These are phyloP conservation scores for Schrankia costaestrigalis DNA, from an alignment of 2,888 invertebrate species.

Conservation along the genomic window DNA sequence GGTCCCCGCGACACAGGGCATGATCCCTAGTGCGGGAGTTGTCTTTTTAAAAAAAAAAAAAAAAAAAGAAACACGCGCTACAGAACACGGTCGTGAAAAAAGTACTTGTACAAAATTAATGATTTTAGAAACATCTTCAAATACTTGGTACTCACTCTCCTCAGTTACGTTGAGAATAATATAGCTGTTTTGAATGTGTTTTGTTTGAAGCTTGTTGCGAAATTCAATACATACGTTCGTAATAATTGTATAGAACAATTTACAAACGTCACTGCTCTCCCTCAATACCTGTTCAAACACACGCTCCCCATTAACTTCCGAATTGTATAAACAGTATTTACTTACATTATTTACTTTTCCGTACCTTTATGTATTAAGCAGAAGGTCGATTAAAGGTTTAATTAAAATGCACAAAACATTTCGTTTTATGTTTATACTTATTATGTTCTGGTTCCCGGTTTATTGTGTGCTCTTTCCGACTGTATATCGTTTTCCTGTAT, in stretches of 20 bases:
- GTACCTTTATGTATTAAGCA: constrained; percentile 26
- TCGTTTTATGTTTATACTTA: constrained; percentile 32
- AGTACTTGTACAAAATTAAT: no score
- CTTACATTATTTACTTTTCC: constrained; percentile 31
- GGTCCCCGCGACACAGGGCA: no score
- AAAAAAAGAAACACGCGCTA: no score
- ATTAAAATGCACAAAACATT: constrained; percentile 37
- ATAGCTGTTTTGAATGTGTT: no score
- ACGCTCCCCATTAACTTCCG: constrained; percentile 19
- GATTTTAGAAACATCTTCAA: no score
- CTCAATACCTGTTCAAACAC: constrained; percentile 9
- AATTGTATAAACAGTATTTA: constrained; percentile 29
- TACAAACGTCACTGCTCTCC: constrained; percentile 9
- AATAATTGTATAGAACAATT: no score
- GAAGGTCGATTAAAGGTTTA: constrained; percentile 27
- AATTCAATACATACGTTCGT: no score
- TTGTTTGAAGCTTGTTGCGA: no score
- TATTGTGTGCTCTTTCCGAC: constrained; percentile 21
- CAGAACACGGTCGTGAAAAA: not conserved
- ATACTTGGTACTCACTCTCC: no score
- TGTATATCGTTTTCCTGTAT: constrained; percentile 28
- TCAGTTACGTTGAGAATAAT: no score
- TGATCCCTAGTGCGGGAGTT: no score
- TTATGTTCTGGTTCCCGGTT: constrained; percentile 16
- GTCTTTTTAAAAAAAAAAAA: no score